These are phyloP conservation scores for Circaetus gallicus DNA, from an alignment of 2,113 vertebrate species.

Conservation along the genomic window DNA sequence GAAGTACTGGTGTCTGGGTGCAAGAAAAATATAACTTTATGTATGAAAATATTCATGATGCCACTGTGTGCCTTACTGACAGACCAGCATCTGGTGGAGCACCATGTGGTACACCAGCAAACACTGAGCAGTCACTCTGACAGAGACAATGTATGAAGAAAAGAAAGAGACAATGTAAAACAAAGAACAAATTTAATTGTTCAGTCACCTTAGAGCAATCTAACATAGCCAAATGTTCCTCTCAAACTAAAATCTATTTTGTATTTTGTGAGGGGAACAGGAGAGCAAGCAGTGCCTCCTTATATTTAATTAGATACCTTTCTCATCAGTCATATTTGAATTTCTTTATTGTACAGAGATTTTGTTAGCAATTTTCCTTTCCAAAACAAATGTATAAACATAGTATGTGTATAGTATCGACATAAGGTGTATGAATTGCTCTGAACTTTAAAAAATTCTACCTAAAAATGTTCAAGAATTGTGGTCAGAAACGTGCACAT, in stretches of 20 bases:
- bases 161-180: not conserved
- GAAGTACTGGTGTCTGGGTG: not conserved
- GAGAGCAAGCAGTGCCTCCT: not conserved
- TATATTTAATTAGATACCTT: not conserved
- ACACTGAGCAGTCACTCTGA: not conserved
- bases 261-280: not conserved
- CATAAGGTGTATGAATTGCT: not conserved
- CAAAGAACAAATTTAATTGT: not conserved
- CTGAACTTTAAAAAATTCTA: not conserved
- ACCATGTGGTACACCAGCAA: not conserved
- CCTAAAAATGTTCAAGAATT: not conserved
- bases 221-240: not conserved
- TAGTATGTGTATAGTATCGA: not conserved
- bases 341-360: not conserved
- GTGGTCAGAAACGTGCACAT: not conserved
- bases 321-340: not conserved
- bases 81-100: conserved; percentile 10
- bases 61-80: not conserved
- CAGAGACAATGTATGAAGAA: not conserved
- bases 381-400: not conserved
- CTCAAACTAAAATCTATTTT: not conserved
- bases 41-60: conserved; percentile 1
- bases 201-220: not conserved
- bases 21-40: not conserved
- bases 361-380: not conserved